These are phyloP conservation scores for Hepsetus odoe DNA, from an alignment of 2,113 vertebrate species.

Conservation along the genomic window DNA sequence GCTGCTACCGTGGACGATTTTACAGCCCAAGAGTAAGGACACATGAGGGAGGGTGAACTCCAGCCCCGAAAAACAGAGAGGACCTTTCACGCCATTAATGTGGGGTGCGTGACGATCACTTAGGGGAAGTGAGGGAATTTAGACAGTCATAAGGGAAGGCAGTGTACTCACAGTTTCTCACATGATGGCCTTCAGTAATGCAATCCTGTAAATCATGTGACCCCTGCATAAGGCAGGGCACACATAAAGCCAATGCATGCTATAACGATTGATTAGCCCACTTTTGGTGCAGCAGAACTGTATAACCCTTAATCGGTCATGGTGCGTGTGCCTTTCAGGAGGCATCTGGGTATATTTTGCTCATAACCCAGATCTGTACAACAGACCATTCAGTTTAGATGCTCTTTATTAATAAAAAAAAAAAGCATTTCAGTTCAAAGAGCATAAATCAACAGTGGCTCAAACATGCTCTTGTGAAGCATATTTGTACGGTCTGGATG, in stretches of 20 bases:
- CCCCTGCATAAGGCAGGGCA: slow-evolving; percentile 3
- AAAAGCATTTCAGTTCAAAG: slow-evolving; percentile 22
- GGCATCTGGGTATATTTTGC: background rate
- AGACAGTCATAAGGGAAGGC: slow-evolving; percentile 25
- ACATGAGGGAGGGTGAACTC: background rate
- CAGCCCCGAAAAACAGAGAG: slow-evolving; percentile 28
- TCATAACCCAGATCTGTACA: slow-evolving; percentile 26
- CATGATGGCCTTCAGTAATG: slow-evolving; percentile 37
- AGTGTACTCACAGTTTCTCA: slow-evolving; percentile 30
- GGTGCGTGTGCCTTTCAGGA: background rate
- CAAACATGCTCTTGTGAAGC: background rate
- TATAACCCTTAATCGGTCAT: background rate
- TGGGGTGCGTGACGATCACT: slow-evolving; percentile 42
- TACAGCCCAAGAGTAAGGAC: slow-evolving; percentile 34
- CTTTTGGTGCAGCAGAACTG: background rate
- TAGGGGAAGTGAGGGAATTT: slow-evolving; percentile 24
- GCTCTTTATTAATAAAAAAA: slow-evolving; percentile 10
- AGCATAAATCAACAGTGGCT: slow-evolving; percentile 10
- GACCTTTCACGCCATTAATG: slow-evolving; percentile 54
- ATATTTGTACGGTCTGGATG: background rate
- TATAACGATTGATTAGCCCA: slow-evolving; percentile 3
- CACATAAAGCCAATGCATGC: background rate
- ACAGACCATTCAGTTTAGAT: slow-evolving; percentile 18
- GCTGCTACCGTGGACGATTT: slow-evolving; percentile 43
- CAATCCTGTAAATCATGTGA: slow-evolving; percentile 41